These are phyloP conservation scores for Eulemur rubriventer DNA, from an alignment of 2,797 vertebrate species.

Conservation along the genomic window DNA sequence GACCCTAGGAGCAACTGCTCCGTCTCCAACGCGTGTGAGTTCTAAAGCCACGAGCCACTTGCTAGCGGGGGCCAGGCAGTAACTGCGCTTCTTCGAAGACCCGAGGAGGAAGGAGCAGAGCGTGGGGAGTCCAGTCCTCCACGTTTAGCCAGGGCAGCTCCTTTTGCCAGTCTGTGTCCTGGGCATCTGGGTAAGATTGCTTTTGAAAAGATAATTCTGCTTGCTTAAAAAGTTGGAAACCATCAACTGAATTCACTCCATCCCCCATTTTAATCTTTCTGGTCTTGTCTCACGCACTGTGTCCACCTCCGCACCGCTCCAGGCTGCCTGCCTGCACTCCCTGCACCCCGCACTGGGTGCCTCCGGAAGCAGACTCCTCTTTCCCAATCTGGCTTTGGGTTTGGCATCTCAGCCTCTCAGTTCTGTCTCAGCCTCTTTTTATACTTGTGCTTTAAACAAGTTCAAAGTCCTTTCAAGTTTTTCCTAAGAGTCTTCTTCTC, in stretches of 20 bases:
- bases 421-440: background rate
- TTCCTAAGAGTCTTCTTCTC: background rate
- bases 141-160: background rate
- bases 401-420: background rate
- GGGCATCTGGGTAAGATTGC: background rate
- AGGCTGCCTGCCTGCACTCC: background rate
- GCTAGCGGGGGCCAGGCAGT: background rate
- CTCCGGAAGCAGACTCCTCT: background rate
- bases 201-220: background rate
- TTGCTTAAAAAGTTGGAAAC: background rate
- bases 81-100: background rate
- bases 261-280: background rate
- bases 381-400: background rate
- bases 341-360: rapidly evolving
- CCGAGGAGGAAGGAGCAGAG: rapidly evolving
- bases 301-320: background rate
- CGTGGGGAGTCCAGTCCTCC: background rate
- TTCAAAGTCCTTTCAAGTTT: slow-evolving; percentile 33
- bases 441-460: slow-evolving; percentile 33
- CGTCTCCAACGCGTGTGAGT: rapidly evolving
- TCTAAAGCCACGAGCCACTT: background rate
- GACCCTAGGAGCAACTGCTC: background rate
- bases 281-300: background rate
- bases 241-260: background rate
- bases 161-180: background rate